These are phyloP conservation scores for Kryphioiulus occultus DNA, from an alignment of 2,888 invertebrate species.

Conservation along the genomic window DNA sequence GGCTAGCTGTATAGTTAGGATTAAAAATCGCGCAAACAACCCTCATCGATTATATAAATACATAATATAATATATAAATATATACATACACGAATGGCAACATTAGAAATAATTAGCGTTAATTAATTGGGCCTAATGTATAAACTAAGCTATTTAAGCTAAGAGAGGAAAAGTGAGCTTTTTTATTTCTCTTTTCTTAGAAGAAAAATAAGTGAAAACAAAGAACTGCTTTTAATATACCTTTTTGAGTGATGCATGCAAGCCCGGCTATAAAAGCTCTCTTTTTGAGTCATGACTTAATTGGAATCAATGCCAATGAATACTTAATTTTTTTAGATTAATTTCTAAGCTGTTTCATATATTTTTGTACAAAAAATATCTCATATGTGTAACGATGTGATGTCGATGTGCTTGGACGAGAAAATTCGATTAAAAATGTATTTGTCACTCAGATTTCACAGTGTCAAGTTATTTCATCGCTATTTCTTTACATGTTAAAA, in stretches of 20 bases:
- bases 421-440: conserved; percentile 11
- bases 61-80: conserved; percentile 35
- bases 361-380: background rate
- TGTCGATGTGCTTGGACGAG: conserved; percentile 20
- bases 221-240: background rate
- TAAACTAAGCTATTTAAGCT: background rate
- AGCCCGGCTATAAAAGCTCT: conserved; percentile 10
- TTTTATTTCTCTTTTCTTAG: background rate
- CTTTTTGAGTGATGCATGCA: background rate
- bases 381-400: conserved; percentile 7
- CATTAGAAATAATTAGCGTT: conserved; percentile 20
- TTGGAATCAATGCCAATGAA: conserved; percentile 18
- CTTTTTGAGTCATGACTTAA: background rate
- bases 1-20: conserved; percentile 31
- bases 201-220: background rate
- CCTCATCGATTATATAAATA: conserved; percentile 12
- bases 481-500: too few relatives aligned
- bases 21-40: background rate
- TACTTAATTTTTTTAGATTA: conserved; percentile 35
- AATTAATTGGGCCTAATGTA: conserved; percentile 28
- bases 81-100: conserved; percentile 26
- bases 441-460: background rate
- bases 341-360: conserved; percentile 26
- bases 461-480: too few relatives aligned
- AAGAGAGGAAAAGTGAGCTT: background rate